Conservation (phyloP, 1,140 invertebrate genomes). For the Cotesia vestalis region DNA sequence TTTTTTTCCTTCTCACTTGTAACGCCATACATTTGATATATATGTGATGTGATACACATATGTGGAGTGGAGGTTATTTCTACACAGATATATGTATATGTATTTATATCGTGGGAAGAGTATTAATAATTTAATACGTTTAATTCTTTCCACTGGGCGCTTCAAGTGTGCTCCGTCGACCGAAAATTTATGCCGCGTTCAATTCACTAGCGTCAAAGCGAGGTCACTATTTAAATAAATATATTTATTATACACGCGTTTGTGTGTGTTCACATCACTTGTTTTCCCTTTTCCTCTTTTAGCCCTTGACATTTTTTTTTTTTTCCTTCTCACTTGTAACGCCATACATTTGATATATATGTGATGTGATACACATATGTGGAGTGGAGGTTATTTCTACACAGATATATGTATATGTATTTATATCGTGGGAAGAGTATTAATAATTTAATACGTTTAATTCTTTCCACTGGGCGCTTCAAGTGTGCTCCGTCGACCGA, state of each 20-base stretch:
- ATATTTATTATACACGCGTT: no score
- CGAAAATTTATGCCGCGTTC: constrained; percentile 5
- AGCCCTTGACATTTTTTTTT: neutral
- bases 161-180: neutral
- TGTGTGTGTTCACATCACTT: constrained; percentile 17
- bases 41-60: neutral
- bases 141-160: constrained; percentile 44
- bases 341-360: neutral
- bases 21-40: neutral
- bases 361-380: neutral
- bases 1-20: neutral
- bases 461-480: constrained; percentile 36
- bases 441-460: constrained; percentile 60
- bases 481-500: neutral
- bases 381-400: no score
- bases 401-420: neutral
- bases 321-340: neutral
- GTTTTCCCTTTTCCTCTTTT: constrained; percentile 1
- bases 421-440: constrained; percentile 40
- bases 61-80: no score
- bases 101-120: constrained; percentile 24
- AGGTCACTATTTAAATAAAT: constrained; percentile 8
- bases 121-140: constrained; percentile 60
- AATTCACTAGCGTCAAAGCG: constrained; percentile 10
- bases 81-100: neutral